phyloP scores from a whole-genome alignment of 2,113 vertebrate species.

The Chascanopsetta lugubris region DNA sequence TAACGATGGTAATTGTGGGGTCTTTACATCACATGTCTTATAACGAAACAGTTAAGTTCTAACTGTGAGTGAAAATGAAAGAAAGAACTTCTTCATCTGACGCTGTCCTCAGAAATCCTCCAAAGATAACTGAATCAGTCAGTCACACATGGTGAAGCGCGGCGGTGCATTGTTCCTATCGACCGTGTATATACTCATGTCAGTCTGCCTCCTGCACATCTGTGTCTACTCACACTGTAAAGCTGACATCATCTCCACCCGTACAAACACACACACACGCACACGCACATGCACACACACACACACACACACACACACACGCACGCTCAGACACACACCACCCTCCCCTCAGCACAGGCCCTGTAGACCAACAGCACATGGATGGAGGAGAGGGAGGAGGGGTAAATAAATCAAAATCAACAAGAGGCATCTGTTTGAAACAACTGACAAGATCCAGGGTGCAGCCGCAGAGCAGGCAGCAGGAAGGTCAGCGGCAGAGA shows the following conservation, averaged over 20 bases:
- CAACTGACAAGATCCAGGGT: constrained; percentile 55
- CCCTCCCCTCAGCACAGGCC: constrained; percentile 29
- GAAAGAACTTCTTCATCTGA: too few relatives aligned
- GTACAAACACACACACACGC: constrained; percentile 15
- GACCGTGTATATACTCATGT: constrained; percentile 36
- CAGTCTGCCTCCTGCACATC: constrained; percentile 62
- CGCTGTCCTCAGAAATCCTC: background rate
- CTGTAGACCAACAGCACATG: constrained; percentile 32
- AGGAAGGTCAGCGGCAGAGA: constrained; percentile 39
- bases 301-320: background rate
- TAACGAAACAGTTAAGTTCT: too few relatives aligned
- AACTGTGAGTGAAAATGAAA: too few relatives aligned
- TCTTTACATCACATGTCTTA: too few relatives aligned
- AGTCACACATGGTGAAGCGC: constrained; percentile 24
- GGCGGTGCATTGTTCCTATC: constrained; percentile 19
- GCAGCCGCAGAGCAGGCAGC: constrained; percentile 33
- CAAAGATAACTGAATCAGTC: constrained; percentile 2
- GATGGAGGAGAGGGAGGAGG: constrained; percentile 37
- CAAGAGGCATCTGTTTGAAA: constrained; percentile 66
- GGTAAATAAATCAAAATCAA: constrained; percentile 69
- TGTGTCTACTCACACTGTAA: constrained; percentile 68
- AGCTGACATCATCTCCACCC: constrained; percentile 66
- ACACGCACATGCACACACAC: constrained; percentile 29
- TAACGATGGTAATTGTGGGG: too few relatives aligned
- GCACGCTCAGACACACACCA: constrained; percentile 26